These are phyloP conservation scores for Mesoligia furuncula DNA, from an alignment of 2,888 invertebrate species.

Conservation along the genomic window DNA sequence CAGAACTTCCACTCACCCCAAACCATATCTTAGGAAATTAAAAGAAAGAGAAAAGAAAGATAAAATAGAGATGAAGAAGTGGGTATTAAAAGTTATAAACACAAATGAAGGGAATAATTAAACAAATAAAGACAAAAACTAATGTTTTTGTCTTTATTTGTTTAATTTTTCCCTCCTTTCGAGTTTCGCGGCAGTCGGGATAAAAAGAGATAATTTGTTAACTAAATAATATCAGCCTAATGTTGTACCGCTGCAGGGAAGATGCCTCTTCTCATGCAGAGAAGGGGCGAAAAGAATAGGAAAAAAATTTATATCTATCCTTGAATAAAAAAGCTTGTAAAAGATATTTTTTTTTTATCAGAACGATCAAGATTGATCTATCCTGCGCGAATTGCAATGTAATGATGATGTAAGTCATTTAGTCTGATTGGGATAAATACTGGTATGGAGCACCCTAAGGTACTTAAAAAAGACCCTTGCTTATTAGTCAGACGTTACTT, in stretches of 20 bases:
- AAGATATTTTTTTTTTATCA: neutral
- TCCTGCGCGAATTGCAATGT: neutral
- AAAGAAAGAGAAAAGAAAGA: neutral
- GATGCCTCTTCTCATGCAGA: too few species aligned
- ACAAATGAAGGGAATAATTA: too few species aligned
- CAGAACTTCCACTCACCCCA: slow-evolving; percentile 30
- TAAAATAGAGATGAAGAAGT: too few species aligned
- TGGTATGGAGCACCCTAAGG: neutral
- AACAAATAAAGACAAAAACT: neutral
- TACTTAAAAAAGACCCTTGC: neutral
- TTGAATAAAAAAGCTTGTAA: neutral
- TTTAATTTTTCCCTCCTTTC: neutral
- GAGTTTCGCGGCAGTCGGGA: neutral
- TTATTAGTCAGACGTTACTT: neutral
- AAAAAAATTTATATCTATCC: neutral
- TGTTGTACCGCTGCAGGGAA: too few species aligned
- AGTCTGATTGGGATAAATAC: neutral
- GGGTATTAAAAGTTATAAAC: neutral
- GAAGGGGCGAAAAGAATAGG: neutral
- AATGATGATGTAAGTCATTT: neutral
- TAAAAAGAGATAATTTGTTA: neutral
- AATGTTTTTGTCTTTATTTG: too few species aligned
- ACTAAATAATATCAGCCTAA: too few species aligned
- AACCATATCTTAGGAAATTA: neutral
- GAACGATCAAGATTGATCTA: neutral